Conservation (phyloP, 2,888 invertebrate genomes). For the Athalia circularis region DNA sequence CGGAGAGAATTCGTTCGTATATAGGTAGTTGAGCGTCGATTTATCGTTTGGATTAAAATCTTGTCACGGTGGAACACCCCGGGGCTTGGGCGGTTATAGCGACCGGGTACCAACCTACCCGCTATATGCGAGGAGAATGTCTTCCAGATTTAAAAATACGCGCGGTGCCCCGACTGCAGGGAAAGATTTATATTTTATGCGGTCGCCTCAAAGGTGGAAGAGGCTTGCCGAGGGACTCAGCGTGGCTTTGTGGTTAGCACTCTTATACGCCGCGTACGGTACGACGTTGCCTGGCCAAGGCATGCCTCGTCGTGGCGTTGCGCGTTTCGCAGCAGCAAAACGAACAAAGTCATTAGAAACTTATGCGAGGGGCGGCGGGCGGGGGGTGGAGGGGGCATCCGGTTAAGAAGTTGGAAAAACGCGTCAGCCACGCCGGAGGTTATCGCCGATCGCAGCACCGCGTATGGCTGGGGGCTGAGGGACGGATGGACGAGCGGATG, state of each 20-base stretch:
- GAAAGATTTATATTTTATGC: slow-evolving; percentile 45
- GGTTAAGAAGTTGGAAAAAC: slow-evolving; percentile 39
- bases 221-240: slow-evolving; percentile 21
- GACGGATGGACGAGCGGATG: too few relatives aligned
- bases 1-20: too few relatives aligned
- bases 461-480: not conserved
- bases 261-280: slow-evolving; percentile 12
- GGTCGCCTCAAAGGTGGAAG: slow-evolving; percentile 37
- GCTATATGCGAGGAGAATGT: slow-evolving; percentile 30
- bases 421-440: slow-evolving; percentile 29
- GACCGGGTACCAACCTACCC: not conserved
- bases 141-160: slow-evolving; percentile 43
- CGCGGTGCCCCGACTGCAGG: slow-evolving; percentile 26
- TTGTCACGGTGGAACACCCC: slow-evolving; percentile 35
- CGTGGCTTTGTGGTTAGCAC: slow-evolving; percentile 34
- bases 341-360: slow-evolving; percentile 43
- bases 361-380: not conserved
- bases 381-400: slow-evolving; percentile 32
- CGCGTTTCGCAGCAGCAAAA: slow-evolving; percentile 14
- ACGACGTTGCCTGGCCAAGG: slow-evolving; percentile 1
- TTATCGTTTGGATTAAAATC: slow-evolving; percentile 30
- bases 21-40: not conserved
- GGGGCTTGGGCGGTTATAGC: not conserved
- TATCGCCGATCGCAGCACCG: slow-evolving; percentile 22
- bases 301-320: not conserved